phyloP scores from a whole-genome alignment of 2,113 vertebrate species.

The Neomonachus schauinslandi region DNA sequence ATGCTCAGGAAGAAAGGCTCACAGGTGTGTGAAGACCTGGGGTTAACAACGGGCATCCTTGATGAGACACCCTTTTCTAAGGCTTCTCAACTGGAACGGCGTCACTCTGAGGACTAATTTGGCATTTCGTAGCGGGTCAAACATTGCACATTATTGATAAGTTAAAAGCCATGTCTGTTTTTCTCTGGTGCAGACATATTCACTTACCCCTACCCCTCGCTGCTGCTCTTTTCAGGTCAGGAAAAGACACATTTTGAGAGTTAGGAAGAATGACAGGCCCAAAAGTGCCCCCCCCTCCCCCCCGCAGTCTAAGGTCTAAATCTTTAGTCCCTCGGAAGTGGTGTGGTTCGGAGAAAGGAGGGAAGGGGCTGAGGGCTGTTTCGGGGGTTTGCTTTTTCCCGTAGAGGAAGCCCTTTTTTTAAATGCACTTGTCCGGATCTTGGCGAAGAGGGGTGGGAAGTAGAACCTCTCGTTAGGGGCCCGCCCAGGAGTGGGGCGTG shows the following conservation, averaged over 20 bases:
- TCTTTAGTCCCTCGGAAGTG: background rate
- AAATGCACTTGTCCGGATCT: background rate
- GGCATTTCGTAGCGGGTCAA: background rate
- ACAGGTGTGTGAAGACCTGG: background rate
- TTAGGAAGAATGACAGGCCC: background rate
- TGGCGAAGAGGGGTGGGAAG: background rate
- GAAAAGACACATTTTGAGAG: background rate
- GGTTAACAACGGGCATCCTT: no score
- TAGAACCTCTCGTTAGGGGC: background rate
- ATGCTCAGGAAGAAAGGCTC: background rate
- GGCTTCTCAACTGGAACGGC: accelerated
- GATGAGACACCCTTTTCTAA: background rate
- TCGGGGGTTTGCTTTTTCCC: accelerated
- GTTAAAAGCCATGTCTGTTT: background rate
- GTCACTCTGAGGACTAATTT: background rate
- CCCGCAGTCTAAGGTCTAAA: accelerated
- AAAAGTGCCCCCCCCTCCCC: no score
- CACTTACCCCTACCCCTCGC: accelerated
- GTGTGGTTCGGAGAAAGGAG: background rate
- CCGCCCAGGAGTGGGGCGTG: accelerated
- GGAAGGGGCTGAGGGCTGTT: accelerated
- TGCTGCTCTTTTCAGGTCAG: background rate
- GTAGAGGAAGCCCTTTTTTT: background rate
- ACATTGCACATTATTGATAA: background rate
- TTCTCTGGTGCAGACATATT: no score